These are phyloP conservation scores for Rhimphoctona megacephalus DNA, from an alignment of 2,888 invertebrate genomes.

Conservation along the genomic window DNA sequence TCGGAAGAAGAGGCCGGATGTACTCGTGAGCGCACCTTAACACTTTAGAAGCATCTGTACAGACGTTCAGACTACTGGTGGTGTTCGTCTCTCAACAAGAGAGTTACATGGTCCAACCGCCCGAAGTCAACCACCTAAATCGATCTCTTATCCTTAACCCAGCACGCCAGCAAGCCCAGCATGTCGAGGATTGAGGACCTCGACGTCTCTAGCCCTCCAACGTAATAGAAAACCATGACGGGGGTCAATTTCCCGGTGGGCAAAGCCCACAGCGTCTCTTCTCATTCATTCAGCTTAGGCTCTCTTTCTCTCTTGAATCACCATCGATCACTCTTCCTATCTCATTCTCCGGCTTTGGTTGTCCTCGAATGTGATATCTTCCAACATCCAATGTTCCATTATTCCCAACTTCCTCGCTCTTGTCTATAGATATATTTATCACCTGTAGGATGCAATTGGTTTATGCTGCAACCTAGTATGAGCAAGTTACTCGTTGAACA, in stretches of 20 bases:
- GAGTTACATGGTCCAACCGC: slow-evolving; percentile 39
- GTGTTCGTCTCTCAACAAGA: slow-evolving; percentile 21
- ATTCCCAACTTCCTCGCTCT: slow-evolving; percentile 28
- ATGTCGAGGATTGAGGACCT: slow-evolving; percentile 65
- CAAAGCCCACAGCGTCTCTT: slow-evolving; percentile 49
- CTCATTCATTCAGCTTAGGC: slow-evolving; percentile 44
- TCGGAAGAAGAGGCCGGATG: slow-evolving; percentile 58
- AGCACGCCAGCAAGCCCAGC: slow-evolving; percentile 51
- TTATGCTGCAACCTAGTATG: not conserved
- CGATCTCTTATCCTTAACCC: slow-evolving; percentile 67
- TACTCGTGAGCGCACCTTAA: slow-evolving; percentile 59
- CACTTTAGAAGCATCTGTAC: slow-evolving; percentile 51
- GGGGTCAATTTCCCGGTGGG: slow-evolving; percentile 78
- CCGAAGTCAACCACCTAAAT: slow-evolving; percentile 65
- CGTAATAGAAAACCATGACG: slow-evolving; percentile 80
- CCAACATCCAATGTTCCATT: slow-evolving; percentile 31
- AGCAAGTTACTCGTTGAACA: slow-evolving; percentile 26
- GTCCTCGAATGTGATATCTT: slow-evolving; percentile 50
- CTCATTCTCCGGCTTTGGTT: slow-evolving; percentile 46
- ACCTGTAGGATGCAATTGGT: slow-evolving; percentile 2
- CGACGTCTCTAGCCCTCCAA: slow-evolving; percentile 48
- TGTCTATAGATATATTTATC: slow-evolving; percentile 8
- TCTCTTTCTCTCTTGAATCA: slow-evolving; percentile 54
- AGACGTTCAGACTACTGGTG: slow-evolving; percentile 20
- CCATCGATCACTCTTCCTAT: slow-evolving; percentile 64